phyloP scores from a whole-genome alignment of 1,140 invertebrate genomes.

The Maniola jurtina region DNA sequence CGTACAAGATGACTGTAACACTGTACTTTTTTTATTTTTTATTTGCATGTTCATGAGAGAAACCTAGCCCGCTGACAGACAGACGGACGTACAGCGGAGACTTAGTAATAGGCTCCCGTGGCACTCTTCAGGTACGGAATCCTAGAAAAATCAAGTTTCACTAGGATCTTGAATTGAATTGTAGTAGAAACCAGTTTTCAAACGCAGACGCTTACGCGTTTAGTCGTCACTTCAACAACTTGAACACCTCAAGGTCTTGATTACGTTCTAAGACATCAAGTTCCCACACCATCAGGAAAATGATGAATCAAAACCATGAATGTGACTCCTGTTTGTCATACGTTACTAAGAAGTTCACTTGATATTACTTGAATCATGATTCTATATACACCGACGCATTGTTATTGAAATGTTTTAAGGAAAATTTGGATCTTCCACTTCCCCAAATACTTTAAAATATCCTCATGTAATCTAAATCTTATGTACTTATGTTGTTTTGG shows the following conservation, averaged over 20 bases:
- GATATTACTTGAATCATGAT: not conserved
- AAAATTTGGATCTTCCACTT: too few species aligned
- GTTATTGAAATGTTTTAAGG: not conserved
- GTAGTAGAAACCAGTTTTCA: constrained; percentile 47
- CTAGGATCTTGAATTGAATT: constrained; percentile 51
- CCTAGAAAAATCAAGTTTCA: constrained; percentile 25
- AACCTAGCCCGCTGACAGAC: too few species aligned
- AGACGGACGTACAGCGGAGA: too few species aligned
- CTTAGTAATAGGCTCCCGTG: too few species aligned
- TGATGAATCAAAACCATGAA: not conserved
- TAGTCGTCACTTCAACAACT: constrained; percentile 20
- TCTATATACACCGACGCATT: not conserved
- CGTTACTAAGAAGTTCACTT: not conserved
- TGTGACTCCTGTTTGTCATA: not conserved
- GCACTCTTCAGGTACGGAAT: too few species aligned
- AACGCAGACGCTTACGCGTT: constrained; percentile 42
- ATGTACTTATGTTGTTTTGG: too few species aligned
- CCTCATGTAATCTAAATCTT: too few species aligned
- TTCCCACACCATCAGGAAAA: constrained; percentile 27
- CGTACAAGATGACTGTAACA: too few species aligned
- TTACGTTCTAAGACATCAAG: constrained; percentile 20
- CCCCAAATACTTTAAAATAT: too few species aligned
- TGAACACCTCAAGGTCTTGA: constrained; percentile 45
- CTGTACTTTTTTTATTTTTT: too few species aligned
- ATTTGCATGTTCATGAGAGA: too few species aligned